These are phyloP conservation scores for Pomacea maculata DNA, from an alignment of 1,140 invertebrate genomes.

Conservation along the genomic window DNA sequence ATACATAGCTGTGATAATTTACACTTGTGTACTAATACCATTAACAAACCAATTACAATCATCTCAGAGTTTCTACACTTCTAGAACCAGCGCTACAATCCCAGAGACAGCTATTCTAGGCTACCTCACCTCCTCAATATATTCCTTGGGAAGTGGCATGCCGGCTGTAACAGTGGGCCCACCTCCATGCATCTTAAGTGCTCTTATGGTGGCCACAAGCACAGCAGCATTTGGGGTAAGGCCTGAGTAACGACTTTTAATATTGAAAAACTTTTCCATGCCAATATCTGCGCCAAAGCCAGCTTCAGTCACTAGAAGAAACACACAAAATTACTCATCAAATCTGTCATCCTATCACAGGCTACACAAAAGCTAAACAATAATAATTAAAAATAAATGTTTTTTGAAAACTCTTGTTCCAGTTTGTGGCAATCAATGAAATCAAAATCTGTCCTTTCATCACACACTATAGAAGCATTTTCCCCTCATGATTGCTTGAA, in stretches of 20 bases:
- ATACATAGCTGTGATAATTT: too few relatives aligned
- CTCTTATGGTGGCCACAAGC: slow-evolving; percentile 91
- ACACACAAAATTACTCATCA: background rate
- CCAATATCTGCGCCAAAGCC: slow-evolving; percentile 99
- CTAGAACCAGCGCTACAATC: background rate
- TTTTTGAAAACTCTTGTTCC: background rate
- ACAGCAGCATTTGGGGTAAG: slow-evolving; percentile 90
- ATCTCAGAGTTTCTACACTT: too few relatives aligned
- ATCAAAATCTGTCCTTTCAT: too few relatives aligned
- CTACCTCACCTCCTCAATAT: slow-evolving; percentile 72
- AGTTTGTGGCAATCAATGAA: too few relatives aligned
- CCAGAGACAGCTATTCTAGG: background rate
- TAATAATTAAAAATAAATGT: background rate
- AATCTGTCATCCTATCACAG: background rate
- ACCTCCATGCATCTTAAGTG: slow-evolving; percentile 98
- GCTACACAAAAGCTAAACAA: background rate
- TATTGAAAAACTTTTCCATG: slow-evolving; percentile 99
- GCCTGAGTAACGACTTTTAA: slow-evolving; percentile 93
- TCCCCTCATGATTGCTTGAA: too few relatives aligned
- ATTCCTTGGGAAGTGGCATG: slow-evolving; percentile 82
- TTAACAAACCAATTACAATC: too few relatives aligned
- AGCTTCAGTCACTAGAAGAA: slow-evolving; percentile 84
- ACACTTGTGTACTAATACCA: too few relatives aligned
- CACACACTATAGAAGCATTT: too few relatives aligned
- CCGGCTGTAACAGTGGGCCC: slow-evolving; percentile 89